Evolutionary conservation across 2,113 vertebrate genomes (phyloP).

Genomic region (Morphnarchus princeps): DNA sequence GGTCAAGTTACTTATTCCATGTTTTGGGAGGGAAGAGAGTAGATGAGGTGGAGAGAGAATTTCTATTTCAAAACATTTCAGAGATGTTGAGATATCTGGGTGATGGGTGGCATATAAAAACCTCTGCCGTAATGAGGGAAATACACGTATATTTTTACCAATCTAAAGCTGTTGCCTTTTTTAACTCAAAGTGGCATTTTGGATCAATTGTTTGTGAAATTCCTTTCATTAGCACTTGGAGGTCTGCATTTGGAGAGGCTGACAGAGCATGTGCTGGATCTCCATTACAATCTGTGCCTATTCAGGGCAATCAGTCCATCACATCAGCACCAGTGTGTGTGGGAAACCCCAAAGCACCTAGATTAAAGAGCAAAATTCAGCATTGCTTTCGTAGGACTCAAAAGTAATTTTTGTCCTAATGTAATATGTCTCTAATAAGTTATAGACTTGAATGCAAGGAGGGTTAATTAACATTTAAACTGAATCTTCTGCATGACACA

Average conservation of each 20-base stretch:
- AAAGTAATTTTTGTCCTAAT: neutral
- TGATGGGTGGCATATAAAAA: neutral
- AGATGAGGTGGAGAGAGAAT: neutral
- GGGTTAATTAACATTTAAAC: neutral
- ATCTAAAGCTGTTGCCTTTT: neutral
- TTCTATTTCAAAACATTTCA: neutral
- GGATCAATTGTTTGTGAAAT: neutral
- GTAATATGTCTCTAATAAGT: neutral
- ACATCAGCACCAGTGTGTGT: neutral
- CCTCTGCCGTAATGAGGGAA: neutral
- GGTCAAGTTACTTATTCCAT: neutral
- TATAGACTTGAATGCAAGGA: neutral
- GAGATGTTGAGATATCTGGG: neutral
- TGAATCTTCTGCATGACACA: neutral
- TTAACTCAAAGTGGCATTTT: neutral
- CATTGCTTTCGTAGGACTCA: neutral
- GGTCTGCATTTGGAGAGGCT: neutral
- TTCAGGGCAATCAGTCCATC: neutral
- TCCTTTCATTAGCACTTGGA: neutral
- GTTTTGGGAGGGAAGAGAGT: neutral
- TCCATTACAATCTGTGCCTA: neutral
- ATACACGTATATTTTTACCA: neutral
- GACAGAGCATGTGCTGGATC: fast-evolving
- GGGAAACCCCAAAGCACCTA: neutral
- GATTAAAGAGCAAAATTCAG: neutral